phyloP scores from a whole-genome alignment of 1,140 invertebrate species.

The Mylabris phalerata region DNA sequence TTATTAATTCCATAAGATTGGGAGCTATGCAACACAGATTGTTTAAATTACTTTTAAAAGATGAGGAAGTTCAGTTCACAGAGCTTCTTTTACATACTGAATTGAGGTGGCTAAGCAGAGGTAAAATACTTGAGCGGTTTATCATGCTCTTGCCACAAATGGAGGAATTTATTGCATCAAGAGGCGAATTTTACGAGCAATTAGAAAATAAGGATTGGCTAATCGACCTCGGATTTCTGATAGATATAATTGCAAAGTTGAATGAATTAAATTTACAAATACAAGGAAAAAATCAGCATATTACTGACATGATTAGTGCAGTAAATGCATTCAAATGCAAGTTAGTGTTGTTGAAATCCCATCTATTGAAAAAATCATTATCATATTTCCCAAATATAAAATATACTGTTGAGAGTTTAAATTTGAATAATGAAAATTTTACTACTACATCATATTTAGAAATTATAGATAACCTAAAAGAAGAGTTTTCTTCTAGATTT shows the following conservation, averaged over 20 bases:
- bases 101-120: slow-evolving; percentile 20
- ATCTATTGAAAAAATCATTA: slow-evolving; percentile 14
- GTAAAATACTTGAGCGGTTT: slow-evolving; percentile 20
- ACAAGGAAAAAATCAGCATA: slow-evolving; percentile 19
- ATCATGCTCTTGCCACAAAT: slow-evolving; percentile 13
- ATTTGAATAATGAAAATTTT: slow-evolving; percentile 5
- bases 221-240: slow-evolving; percentile 15
- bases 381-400: slow-evolving; percentile 24
- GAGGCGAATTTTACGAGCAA: slow-evolving; percentile 7
- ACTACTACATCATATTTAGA: slow-evolving; percentile 4
- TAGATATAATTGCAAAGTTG: slow-evolving; percentile 21
- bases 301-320: slow-evolving; percentile 13
- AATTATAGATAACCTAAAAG: slow-evolving; percentile 4
- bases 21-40: slow-evolving; percentile 19
- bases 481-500: slow-evolving; percentile 12
- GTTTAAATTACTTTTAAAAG: slow-evolving; percentile 21
- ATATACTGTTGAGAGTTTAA: slow-evolving; percentile 6
- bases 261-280: slow-evolving; percentile 21
- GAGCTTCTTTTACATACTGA: slow-evolving; percentile 17
- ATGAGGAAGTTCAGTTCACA: slow-evolving; percentile 17
- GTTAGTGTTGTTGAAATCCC: slow-evolving; percentile 18
- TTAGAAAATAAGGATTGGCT: slow-evolving; percentile 7
- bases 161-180: slow-evolving; percentile 20
- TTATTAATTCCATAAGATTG: slow-evolving; percentile 20
- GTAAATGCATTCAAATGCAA: slow-evolving; percentile 21